Conservation (phyloP, 1,140 invertebrate species). For the Coenobita brevimanus region DNA sequence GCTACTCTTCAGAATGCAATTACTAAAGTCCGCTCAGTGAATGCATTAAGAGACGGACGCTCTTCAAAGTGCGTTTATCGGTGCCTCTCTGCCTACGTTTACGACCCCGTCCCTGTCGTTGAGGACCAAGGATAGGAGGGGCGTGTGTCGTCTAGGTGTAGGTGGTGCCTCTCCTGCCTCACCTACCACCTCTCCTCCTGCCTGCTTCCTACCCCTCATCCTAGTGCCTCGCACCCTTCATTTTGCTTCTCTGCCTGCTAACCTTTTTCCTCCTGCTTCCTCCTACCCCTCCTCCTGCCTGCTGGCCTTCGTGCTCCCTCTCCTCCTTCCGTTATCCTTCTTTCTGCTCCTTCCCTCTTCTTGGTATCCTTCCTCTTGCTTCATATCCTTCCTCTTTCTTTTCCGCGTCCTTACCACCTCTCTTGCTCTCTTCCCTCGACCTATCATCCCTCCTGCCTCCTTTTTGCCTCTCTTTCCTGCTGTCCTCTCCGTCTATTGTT, state of each 20-base stretch:
- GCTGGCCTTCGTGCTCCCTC: not conserved
- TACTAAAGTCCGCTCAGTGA: constrained; percentile 28
- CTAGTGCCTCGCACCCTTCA: not conserved
- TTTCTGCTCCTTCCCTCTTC: not conserved
- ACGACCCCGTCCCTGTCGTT: not conserved
- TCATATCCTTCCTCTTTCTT: not conserved
- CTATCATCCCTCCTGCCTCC: not conserved
- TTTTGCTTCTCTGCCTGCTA: not conserved
- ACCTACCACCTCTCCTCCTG: not conserved
- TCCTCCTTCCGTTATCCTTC: not conserved
- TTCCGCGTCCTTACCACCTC: not conserved
- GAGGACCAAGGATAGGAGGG: too few species aligned
- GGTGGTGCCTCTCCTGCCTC: not conserved
- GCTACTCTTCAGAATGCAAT: constrained; percentile 39
- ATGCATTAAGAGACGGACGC: constrained; percentile 31
- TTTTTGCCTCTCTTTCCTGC: not conserved
- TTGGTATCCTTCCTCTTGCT: not conserved
- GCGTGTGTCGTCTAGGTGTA: not conserved
- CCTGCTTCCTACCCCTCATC: constrained; percentile 9
- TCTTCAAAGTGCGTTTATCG: constrained; percentile 31
- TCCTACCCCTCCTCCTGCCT: not conserved
- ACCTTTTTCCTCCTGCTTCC: not conserved
- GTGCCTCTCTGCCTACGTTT: constrained; percentile 14
- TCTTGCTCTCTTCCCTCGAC: not conserved
- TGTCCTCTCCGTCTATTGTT: not conserved